These are phyloP conservation scores for Lepus timidus DNA, from an alignment of 2,113 vertebrate genomes.

Conservation along the genomic window DNA sequence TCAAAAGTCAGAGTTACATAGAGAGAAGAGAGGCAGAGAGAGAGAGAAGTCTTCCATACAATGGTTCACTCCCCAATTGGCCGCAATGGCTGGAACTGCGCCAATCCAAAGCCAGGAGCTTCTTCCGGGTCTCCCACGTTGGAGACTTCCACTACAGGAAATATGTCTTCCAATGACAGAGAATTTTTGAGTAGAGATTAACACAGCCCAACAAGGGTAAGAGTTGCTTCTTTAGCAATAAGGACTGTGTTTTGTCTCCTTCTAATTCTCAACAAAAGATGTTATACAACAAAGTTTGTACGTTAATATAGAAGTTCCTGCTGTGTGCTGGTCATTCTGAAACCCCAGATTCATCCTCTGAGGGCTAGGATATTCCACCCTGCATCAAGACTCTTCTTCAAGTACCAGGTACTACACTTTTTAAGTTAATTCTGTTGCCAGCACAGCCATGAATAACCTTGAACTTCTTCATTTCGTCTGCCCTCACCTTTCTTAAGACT, in stretches of 20 bases:
- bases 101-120: no score
- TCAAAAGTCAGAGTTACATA: no score
- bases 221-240: not conserved
- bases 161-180: not conserved
- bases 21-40: no score
- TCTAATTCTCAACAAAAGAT: not conserved
- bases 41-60: no score
- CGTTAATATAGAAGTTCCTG: not conserved
- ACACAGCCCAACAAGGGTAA: fast-evolving
- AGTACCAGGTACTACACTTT: fast-evolving
- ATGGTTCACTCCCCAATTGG: no score
- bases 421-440: not conserved
- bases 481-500: not conserved
- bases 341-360: not conserved
- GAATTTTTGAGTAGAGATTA: not conserved
- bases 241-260: not conserved
- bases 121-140: no score
- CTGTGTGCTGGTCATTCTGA: not conserved
- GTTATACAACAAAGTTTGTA: not conserved
- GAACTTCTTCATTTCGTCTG: not conserved
- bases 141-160: not conserved
- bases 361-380: not conserved
- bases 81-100: no score
- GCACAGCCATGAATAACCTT: not conserved
- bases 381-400: not conserved